Conservation (phyloP, 2,113 vertebrate species). For the Rhabdornis inornatus region DNA sequence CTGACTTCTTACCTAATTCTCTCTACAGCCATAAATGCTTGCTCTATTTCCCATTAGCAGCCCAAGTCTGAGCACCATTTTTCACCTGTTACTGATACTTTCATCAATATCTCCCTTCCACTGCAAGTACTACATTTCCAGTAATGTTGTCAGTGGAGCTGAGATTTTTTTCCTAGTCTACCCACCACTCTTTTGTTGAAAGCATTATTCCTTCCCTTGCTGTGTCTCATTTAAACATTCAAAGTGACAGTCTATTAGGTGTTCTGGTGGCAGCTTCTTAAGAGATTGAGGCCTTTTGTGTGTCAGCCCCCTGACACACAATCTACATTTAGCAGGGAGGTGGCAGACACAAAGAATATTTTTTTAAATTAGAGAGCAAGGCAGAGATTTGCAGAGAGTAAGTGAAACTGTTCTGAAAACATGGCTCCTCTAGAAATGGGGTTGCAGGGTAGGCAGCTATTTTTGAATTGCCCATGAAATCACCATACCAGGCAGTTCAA, state of each 20-base stretch:
- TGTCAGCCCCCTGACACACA: constrained; percentile 42
- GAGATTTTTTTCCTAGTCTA: background rate
- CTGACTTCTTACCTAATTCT: background rate
- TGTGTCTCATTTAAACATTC: constrained; percentile 39
- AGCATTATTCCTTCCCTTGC: background rate
- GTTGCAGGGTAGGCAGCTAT: background rate
- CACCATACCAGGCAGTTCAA: background rate
- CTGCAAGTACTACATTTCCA: background rate
- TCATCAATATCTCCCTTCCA: background rate
- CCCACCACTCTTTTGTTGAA: constrained; percentile 1
- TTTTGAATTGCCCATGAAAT: background rate
- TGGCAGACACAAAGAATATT: constrained; percentile 29
- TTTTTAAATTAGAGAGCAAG: background rate
- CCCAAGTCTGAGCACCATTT: background rate
- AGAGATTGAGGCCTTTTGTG: constrained; percentile 43
- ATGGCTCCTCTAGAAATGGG: background rate
- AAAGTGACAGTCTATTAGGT: constrained; percentile 60
- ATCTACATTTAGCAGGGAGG: constrained; percentile 34
- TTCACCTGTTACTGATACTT: background rate
- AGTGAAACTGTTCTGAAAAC: background rate
- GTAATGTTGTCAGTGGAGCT: background rate
- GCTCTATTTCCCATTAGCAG: background rate
- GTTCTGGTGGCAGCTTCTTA: constrained; percentile 46
- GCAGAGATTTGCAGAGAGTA: background rate
- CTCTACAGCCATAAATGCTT: background rate